These are phyloP conservation scores for Dinocampus coccinellae DNA, from an alignment of 2,888 invertebrate genomes.

Conservation along the genomic window DNA sequence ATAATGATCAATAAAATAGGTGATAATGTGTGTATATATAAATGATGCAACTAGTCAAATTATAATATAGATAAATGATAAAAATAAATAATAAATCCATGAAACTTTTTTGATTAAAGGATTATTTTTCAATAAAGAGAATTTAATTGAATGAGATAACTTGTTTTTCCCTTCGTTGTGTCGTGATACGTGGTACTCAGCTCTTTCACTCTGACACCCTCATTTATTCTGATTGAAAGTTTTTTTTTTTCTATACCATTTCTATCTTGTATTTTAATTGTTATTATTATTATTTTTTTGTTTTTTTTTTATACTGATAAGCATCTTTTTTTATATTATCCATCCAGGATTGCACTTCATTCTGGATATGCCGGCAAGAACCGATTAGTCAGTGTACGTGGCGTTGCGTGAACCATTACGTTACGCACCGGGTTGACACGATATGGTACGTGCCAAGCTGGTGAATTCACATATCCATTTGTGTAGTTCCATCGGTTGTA, in stretches of 20 bases:
- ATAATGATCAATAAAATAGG: constrained; percentile 18
- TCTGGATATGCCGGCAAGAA: constrained; percentile 65
- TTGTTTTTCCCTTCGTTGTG: constrained; percentile 38
- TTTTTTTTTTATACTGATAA: constrained; percentile 35
- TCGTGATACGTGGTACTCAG: constrained; percentile 51
- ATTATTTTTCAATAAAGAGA: neutral
- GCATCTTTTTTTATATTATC: neutral
- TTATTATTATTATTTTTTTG: constrained; percentile 25
- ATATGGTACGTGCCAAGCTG: constrained; percentile 68
- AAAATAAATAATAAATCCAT: neutral
- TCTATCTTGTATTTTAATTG: constrained; percentile 21
- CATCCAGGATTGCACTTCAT: constrained; percentile 48
- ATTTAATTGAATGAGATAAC: neutral
- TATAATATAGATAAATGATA: neutral
- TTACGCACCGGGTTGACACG: constrained; percentile 68
- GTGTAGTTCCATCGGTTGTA: constrained; percentile 68
- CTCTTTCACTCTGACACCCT: constrained; percentile 37
- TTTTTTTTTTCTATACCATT: neutral
- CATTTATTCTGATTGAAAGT: constrained; percentile 16
- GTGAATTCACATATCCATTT: constrained; percentile 68
- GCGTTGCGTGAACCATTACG: constrained; percentile 70
- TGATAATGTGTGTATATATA: constrained; percentile 18
- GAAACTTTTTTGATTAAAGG: neutral
- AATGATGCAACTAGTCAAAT: constrained; percentile 37
- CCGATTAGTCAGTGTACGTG: constrained; percentile 68